Evolutionary conservation across 2,888 invertebrate species (phyloP).

Genomic region (Pseudococcus longispinus): DNA sequence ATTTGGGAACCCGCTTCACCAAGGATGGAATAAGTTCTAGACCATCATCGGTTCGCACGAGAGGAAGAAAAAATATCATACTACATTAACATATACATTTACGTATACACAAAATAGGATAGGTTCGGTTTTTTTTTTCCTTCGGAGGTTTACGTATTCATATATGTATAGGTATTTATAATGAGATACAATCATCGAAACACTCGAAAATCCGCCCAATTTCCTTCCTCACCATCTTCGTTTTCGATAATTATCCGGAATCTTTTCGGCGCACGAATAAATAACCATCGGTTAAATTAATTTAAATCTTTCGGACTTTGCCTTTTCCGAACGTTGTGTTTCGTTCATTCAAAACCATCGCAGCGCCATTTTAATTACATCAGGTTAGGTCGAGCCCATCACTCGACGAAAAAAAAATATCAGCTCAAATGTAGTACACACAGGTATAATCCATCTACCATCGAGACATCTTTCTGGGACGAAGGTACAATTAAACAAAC

Average conservation of each 20-base stretch:
- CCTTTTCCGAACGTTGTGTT: neutral
- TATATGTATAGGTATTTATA: constrained; percentile 24
- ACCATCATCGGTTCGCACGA: constrained; percentile 20
- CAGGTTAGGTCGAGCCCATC: neutral
- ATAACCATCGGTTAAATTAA: constrained; percentile 45
- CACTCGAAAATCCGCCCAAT: constrained; percentile 48
- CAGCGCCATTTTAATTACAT: constrained; percentile 10
- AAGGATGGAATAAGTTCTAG: neutral
- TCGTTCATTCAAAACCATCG: neutral
- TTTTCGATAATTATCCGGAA: constrained; percentile 37
- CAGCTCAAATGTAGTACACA: neutral
- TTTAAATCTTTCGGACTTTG: constrained; percentile 39
- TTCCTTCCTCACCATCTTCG: constrained; percentile 46
- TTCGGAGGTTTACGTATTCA: constrained; percentile 30
- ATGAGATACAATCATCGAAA: constrained; percentile 47
- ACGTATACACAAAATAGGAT: neutral
- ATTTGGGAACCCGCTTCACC: constrained; percentile 22
- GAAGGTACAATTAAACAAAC: neutral
- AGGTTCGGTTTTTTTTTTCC: neutral
- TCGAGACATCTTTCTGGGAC: neutral
- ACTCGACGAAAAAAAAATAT: neutral
- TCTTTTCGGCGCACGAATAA: constrained; percentile 39
- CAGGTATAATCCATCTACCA: neutral
- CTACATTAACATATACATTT: constrained; percentile 8
- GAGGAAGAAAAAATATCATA: constrained; percentile 30